Base-by-base conservation (phyloP, 2,113 vertebrate species). In the Pomatorhinus ruficollis region DNA sequence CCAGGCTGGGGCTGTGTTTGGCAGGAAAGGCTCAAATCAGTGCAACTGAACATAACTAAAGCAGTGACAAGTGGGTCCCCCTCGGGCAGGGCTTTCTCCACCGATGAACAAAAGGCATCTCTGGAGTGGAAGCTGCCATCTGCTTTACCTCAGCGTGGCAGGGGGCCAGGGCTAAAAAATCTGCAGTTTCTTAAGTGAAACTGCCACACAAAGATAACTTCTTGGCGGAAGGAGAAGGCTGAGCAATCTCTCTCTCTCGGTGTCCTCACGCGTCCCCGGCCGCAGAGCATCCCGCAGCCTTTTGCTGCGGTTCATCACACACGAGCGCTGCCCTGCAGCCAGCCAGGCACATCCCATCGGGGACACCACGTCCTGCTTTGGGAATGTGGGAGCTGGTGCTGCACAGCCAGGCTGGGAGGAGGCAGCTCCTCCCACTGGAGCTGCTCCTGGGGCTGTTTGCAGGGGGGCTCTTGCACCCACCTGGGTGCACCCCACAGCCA, bases 1-100 rank as follows among this genome's bases (percentile, higher is more conserved):
- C 18, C 1, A 18, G 85, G n/a, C 56, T 60, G 60, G n/a, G 60
- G 60, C 74, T 85, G 28, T 60, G 21, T 9, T 88, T 85, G 88
- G 50, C 90, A 50, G 66, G 4, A 17, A 40, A 94, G 30, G 30
- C 59, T 80, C 63, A 27, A 27, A 2, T 60, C 57, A 30, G 95
- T 35, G 70, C 87, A 69, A 2, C 50, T 1, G 0, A 52, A 88
- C 16, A 0, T 9, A 14, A 4, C 39, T 72, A 22, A 83, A 72
- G 35, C 0, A 0, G 3, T 12, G 47, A 20, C 40, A 35, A 57
- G 37, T 0, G 0, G 3, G 30, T 77, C 35, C 14, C 61, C 20
- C 23, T 72, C 6, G 5, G 11, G 13, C 75, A 10, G 7, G 0
- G 3, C 24, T 45, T 83, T 30, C 25, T 35, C 50, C 0, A 0